phyloP scores from a whole-genome alignment of 2,888 invertebrate species.

The Steromphala cineraria region DNA sequence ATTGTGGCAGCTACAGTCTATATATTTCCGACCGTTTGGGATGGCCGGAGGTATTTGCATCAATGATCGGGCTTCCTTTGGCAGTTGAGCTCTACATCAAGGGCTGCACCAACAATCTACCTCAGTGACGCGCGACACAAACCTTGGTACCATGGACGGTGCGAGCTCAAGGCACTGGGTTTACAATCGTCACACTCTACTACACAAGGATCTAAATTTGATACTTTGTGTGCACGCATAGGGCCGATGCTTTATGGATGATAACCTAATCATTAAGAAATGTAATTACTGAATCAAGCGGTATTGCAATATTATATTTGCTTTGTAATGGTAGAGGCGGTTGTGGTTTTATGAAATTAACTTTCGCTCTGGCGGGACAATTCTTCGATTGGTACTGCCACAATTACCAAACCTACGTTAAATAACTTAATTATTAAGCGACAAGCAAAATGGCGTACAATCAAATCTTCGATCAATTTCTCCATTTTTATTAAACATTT shows the following conservation, averaged over 20 bases:
- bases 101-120: background rate
- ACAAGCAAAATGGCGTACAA: no score
- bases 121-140: constrained; percentile 6
- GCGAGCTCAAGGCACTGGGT: background rate
- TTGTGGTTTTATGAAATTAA: constrained; percentile 19
- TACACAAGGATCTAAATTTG: background rate
- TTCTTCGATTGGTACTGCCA: no score
- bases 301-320: background rate
- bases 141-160: background rate
- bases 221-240: background rate
- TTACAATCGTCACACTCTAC: background rate
- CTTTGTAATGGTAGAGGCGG: background rate
- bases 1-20: constrained; percentile 21
- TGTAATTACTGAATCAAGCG: background rate
- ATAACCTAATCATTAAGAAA: constrained; percentile 15
- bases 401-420: no score
- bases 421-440: no score
- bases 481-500: no score
- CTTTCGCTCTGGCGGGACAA: background rate
- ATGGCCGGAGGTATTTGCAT: background rate
- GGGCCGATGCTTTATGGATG: background rate
- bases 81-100: background rate
- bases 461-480: no score
- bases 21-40: constrained; percentile 9
- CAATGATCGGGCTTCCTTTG: background rate